Evolutionary conservation across 2,113 vertebrate species (phyloP).

Genomic region (Oncorhynchus kisutch): DNA sequence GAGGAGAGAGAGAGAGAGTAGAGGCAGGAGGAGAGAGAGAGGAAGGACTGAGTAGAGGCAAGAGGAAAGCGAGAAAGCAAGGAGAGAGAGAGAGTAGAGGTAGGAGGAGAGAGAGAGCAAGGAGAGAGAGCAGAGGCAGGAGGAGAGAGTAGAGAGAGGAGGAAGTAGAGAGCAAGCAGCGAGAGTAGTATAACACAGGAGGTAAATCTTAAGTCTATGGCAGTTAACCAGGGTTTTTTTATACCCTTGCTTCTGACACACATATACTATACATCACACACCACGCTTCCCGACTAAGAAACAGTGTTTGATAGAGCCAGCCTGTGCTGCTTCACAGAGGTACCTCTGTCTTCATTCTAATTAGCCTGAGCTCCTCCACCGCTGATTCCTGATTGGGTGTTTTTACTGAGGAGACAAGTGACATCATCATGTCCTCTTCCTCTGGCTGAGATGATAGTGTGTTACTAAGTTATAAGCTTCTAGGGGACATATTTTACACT

Average conservation of each 20-base stretch:
- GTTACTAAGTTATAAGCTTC: background rate
- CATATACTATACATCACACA: conserved; percentile 19
- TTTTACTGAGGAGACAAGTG: conserved; percentile 6
- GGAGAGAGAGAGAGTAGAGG: too few species aligned
- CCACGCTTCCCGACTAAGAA: conserved; percentile 28
- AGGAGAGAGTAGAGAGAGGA: too few species aligned
- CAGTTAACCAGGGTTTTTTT: conserved; percentile 24
- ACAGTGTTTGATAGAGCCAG: conserved; percentile 58
- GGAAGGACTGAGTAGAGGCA: too few species aligned
- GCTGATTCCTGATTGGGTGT: conserved; percentile 12
- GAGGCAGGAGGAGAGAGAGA: too few species aligned
- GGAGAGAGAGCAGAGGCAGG: too few species aligned
- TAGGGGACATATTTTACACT: background rate
- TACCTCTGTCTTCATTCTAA: conserved; percentile 54
- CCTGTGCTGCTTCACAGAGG: conserved; percentile 62
- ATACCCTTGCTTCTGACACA: conserved; percentile 34
- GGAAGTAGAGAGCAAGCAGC: too few species aligned
- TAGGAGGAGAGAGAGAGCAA: too few species aligned
- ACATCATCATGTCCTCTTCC: background rate
- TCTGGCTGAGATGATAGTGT: background rate
- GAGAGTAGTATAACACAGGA: too few species aligned
- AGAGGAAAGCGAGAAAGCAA: too few species aligned
- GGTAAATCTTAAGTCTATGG: conserved; percentile 20
- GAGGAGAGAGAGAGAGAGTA: too few species aligned
- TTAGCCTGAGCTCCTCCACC: conserved; percentile 25